A percentile compares a stretch with the other conserved stretches of the same genome.
phyloP scores from a whole-genome alignment of 2,888 invertebrate genomes.

The Phengaris arion region DNA sequence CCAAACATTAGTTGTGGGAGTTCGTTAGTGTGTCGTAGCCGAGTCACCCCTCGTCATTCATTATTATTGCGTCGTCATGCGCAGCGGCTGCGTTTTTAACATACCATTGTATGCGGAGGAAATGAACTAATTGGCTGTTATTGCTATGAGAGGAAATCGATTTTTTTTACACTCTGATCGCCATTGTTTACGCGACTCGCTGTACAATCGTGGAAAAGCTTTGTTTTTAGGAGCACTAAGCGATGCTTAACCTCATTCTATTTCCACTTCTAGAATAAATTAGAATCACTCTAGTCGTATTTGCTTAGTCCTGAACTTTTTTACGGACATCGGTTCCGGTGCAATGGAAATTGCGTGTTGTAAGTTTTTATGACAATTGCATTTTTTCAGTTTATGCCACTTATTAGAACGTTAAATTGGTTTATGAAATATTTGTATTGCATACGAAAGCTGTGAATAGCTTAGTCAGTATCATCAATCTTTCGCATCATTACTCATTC shows the following conservation, averaged over 20 bases:
- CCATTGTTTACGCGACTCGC: slow-evolving; percentile 40
- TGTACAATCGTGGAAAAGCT: slow-evolving; percentile 26
- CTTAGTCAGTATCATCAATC: slow-evolving; percentile 9
- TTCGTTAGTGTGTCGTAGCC: slow-evolving; percentile 28
- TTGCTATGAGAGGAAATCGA: slow-evolving; percentile 59
- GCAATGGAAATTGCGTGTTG: slow-evolving; percentile 5
- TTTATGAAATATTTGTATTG: slow-evolving; percentile 18
- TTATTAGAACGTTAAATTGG: slow-evolving; percentile 13
- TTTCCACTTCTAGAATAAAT: slow-evolving; percentile 12
- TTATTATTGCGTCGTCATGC: slow-evolving; percentile 43
- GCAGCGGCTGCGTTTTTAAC: slow-evolving; percentile 56
- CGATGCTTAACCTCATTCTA: background rate
- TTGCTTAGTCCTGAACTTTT: background rate
- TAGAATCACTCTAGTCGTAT: background rate
- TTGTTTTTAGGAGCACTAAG: background rate
- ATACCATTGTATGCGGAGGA: slow-evolving; percentile 68
- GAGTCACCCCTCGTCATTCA: slow-evolving; percentile 39
- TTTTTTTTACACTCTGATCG: slow-evolving; percentile 54
- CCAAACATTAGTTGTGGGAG: slow-evolving; percentile 23
- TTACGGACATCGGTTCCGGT: slow-evolving; percentile 9
- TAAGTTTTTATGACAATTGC: background rate
- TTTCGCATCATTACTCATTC: background rate
- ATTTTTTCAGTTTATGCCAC: slow-evolving; percentile 9
- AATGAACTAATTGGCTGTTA: slow-evolving; percentile 67
- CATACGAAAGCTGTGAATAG: background rate